These are phyloP conservation scores for Mimachlamys varia DNA, from an alignment of 2,888 invertebrate species.

Conservation along the genomic window DNA sequence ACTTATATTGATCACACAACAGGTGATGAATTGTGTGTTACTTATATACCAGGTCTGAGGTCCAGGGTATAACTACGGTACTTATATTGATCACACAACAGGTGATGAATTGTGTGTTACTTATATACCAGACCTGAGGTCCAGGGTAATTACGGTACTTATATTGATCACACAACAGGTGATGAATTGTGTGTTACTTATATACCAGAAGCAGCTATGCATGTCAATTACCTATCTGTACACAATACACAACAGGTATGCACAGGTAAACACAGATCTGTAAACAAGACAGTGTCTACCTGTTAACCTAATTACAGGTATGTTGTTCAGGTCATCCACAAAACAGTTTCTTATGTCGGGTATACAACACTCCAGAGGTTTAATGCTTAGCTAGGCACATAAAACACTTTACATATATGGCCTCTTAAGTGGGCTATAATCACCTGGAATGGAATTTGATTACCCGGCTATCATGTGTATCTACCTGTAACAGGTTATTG, in stretches of 20 bases:
- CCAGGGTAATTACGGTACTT: neutral
- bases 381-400: conserved; percentile 10
- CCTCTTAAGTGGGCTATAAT: conserved; percentile 3
- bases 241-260: neutral
- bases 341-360: neutral
- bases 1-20: no score
- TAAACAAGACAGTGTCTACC: neutral
- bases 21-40: no score
- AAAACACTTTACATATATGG: conserved; percentile 32
- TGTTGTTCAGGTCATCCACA: neutral
- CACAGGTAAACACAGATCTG: conserved; percentile 9
- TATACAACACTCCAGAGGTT: neutral
- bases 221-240: neutral
- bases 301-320: conserved; percentile 27
- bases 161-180: neutral
- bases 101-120: no score
- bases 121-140: no score
- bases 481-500: conserved; percentile 18
- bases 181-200: neutral
- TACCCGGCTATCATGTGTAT: neutral
- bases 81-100: no score
- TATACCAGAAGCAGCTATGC: neutral
- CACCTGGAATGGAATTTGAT: conserved; percentile 18
- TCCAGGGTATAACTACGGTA: no score
- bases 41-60: no score